These are phyloP conservation scores for Volucella zonaria DNA, from an alignment of 2,888 invertebrate genomes.

Conservation along the genomic window DNA sequence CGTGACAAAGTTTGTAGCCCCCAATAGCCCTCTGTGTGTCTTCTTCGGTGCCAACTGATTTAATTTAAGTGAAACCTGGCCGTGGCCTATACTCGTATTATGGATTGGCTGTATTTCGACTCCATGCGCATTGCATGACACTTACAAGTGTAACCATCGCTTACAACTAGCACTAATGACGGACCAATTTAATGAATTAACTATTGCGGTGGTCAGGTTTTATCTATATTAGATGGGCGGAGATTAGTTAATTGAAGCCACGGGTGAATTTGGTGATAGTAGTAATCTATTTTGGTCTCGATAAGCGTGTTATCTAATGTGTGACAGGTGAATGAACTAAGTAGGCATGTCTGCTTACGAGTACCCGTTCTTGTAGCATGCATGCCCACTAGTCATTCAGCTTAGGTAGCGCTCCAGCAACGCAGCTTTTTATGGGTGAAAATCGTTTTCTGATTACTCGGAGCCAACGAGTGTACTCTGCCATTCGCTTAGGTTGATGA, in stretches of 20 bases:
- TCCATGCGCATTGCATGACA: conserved; percentile 23
- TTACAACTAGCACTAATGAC: conserved; percentile 22
- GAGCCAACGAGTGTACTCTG: too few species aligned
- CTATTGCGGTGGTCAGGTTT: conserved; percentile 35
- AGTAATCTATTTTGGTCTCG: conserved; percentile 36
- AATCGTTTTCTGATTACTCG: too few species aligned
- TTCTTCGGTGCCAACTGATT: conserved; percentile 53
- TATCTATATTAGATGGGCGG: background rate
- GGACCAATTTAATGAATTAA: conserved; percentile 44
- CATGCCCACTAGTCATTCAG: too few species aligned
- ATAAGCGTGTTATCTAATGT: background rate
- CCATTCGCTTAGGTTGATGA: too few species aligned
- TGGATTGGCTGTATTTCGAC: conserved; percentile 29
- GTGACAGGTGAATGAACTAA: too few species aligned
- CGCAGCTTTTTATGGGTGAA: too few species aligned
- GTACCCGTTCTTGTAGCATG: too few species aligned
- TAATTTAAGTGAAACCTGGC: conserved; percentile 51
- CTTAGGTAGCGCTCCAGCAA: too few species aligned
- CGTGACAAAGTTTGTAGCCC: background rate
- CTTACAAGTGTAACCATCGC: background rate
- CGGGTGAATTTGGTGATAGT: conserved; percentile 5
- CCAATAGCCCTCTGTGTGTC: conserved; percentile 17
- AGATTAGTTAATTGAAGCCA: background rate
- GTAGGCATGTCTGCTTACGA: too few species aligned
- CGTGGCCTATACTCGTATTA: conserved; percentile 31